A percentile compares a stretch with the other conserved stretches of the same genome.
Evolutionary conservation across 2,797 vertebrate genomes (phyloP).

Genomic region (Lophius americanus): DNA sequence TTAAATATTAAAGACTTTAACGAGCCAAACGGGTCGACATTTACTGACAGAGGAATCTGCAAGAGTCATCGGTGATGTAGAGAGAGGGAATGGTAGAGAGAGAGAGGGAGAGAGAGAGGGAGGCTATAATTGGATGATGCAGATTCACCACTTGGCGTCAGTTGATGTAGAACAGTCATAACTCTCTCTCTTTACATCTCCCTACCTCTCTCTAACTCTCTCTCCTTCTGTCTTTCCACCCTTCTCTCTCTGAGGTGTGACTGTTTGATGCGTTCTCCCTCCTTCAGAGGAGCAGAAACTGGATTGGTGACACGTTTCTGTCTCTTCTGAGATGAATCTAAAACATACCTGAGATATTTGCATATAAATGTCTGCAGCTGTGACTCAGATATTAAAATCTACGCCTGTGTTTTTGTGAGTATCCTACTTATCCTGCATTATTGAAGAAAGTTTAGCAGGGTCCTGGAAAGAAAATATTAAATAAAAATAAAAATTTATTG

Average conservation of each 20-base stretch:
- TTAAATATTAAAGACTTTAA: conserved; percentile 49
- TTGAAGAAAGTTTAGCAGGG: too few relatives aligned
- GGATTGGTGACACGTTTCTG: conserved; percentile 2
- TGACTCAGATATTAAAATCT: conserved; percentile 6
- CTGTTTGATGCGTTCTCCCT: conserved; percentile 25
- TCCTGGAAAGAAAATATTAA: too few relatives aligned
- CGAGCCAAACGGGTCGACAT: conserved; percentile 42
- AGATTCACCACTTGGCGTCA: conserved; percentile 34
- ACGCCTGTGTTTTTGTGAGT: background rate
- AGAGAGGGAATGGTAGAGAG: background rate
- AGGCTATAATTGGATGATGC: conserved; percentile 36
- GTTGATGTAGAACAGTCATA: conserved; percentile 22
- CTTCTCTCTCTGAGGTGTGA: too few relatives aligned
- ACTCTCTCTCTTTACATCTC: too few relatives aligned
- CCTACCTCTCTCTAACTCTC: too few relatives aligned
- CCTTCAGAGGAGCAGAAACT: conserved; percentile 3
- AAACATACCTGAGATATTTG: conserved; percentile 26
- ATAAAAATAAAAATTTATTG: background rate
- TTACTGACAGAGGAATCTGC: conserved; percentile 36
- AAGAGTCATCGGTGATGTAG: conserved; percentile 37
- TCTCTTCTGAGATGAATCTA: conserved; percentile 32
- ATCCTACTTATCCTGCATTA: too few relatives aligned
- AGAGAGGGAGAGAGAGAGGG: background rate
- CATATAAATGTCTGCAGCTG: conserved; percentile 30
- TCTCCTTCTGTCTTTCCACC: too few relatives aligned